Base-by-base conservation (phyloP, 2,888 invertebrate species). In the Sphaeridia pumilis region DNA sequence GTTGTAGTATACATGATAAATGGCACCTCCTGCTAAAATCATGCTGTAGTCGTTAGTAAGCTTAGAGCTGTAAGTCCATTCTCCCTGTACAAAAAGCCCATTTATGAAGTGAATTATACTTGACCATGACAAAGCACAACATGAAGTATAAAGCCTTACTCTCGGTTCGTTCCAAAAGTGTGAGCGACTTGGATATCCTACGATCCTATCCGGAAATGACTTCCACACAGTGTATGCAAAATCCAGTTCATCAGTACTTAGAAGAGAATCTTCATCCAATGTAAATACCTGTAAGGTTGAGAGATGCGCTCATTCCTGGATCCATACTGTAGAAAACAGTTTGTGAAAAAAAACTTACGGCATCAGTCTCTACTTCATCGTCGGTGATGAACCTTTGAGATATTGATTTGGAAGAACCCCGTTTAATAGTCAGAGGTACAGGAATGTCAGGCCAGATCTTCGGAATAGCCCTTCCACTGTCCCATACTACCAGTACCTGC, bases 41-140 rank as follows among this genome's bases (percentile, higher is more conserved):
- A 94, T 86, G 62, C 93, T 93, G 75, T 93, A 95, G 72, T 90
- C 84, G 68, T 90, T 89, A 66, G 90, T 89, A 89, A 90, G 90
- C 70, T 87, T 88, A 67, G 93, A 93, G 65, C 90, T 90, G 75
- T 93, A 94, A 60, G 88, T 87, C 93, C 94, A 94, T 36, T 85
- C 81, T 58, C 84, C 79, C 81, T 85, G 67, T 25, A 67, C 66
- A 50, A 31, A n/a, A n/a, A n/a, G n/a, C n/a, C n/a, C n/a, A n/a
- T n/a, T n/a, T n/a, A n/a, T n/a, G n/a, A n/a, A n/a, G n/a, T n/a
- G n/a, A n/a, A n/a, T n/a, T n/a, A n/a, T n/a, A n/a, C n/a, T n/a
- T n/a, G n/a, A n/a, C n/a, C n/a, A n/a, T n/a, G n/a, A n/a, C n/a
- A n/a, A n/a, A n/a, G n/a, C n/a, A n/a, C n/a, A n/a, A n/a, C n/a